Evolutionary conservation across 2,113 vertebrate species (phyloP).

Genomic region (Bubo scandiacus): DNA sequence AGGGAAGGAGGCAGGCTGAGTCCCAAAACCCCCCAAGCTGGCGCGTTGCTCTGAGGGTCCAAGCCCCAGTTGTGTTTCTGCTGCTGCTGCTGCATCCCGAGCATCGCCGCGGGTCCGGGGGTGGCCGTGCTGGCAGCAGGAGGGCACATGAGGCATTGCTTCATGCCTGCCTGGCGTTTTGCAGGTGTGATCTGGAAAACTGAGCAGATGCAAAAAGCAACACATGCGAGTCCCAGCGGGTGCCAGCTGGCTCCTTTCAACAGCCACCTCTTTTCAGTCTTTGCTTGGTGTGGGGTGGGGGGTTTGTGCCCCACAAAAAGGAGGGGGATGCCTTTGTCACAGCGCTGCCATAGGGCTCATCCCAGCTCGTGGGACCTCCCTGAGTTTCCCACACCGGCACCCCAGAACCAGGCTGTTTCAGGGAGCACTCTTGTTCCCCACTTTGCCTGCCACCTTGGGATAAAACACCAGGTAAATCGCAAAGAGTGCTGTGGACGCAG

Average conservation of each 20-base stretch:
- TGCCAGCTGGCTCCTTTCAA: background rate
- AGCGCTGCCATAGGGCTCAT: background rate
- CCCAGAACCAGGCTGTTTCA: background rate
- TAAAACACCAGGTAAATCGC: background rate
- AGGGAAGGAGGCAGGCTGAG: background rate
- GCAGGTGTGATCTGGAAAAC: background rate
- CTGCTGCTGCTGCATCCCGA: background rate
- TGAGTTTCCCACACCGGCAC: accelerated
- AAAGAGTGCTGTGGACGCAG: accelerated
- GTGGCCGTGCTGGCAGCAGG: background rate
- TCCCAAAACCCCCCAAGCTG: background rate
- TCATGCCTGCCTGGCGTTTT: background rate
- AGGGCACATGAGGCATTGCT: background rate
- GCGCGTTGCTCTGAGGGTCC: background rate
- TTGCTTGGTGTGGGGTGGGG: accelerated
- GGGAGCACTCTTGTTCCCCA: accelerated
- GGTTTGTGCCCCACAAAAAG: background rate
- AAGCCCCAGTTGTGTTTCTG: background rate
- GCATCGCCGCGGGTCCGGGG: accelerated
- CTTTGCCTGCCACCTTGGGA: background rate
- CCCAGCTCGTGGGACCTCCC: background rate
- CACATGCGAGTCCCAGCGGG: background rate
- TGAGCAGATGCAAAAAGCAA: background rate
- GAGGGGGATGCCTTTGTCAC: too few relatives aligned
- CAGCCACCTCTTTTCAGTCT: background rate